A percentile compares a stretch with the other conserved stretches of the same genome.
These are phyloP conservation scores for Goniozus legneri DNA, from an alignment of 1,140 invertebrate genomes.

Conservation along the genomic window DNA sequence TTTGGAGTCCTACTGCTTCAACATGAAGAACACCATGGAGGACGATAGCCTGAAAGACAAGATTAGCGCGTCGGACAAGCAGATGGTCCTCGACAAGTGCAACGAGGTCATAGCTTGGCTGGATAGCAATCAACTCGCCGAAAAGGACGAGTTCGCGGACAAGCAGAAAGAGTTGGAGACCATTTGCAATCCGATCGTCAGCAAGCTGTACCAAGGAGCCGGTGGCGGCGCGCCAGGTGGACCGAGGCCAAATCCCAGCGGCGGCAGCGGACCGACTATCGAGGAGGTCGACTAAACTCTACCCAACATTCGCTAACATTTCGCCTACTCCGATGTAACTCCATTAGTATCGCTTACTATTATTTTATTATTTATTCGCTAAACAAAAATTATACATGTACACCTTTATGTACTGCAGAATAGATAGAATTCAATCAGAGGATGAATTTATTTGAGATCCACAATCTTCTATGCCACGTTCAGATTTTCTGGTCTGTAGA, in stretches of 20 bases:
- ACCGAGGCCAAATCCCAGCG: slow-evolving; percentile 16
- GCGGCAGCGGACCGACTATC: slow-evolving; percentile 62
- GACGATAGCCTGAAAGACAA: slow-evolving; percentile 50
- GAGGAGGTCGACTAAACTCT: slow-evolving; percentile 66
- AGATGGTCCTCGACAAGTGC: slow-evolving; percentile 44
- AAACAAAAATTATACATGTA: too few species aligned
- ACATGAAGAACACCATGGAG: slow-evolving; percentile 60
- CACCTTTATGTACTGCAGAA: too few species aligned
- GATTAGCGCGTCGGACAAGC: slow-evolving; percentile 40
- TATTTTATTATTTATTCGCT: too few species aligned
- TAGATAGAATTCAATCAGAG: background rate
- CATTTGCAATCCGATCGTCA: slow-evolving; percentile 79
- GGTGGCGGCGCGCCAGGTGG: slow-evolving; percentile 51
- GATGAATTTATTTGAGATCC: too few species aligned
- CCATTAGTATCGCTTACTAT: too few species aligned
- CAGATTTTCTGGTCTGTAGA: slow-evolving; percentile 25
- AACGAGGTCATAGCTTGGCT: slow-evolving; percentile 55
- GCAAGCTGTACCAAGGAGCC: slow-evolving; percentile 70
- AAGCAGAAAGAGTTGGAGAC: slow-evolving; percentile 70
- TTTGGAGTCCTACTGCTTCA: slow-evolving; percentile 72
- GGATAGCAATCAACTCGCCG: slow-evolving; percentile 63
- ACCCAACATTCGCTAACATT: too few species aligned
- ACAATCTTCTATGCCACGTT: background rate
- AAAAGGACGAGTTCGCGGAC: slow-evolving; percentile 73
- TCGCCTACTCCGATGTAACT: too few species aligned